These are phyloP conservation scores for Uria aalge DNA, from an alignment of 2,113 vertebrate species.

Conservation along the genomic window DNA sequence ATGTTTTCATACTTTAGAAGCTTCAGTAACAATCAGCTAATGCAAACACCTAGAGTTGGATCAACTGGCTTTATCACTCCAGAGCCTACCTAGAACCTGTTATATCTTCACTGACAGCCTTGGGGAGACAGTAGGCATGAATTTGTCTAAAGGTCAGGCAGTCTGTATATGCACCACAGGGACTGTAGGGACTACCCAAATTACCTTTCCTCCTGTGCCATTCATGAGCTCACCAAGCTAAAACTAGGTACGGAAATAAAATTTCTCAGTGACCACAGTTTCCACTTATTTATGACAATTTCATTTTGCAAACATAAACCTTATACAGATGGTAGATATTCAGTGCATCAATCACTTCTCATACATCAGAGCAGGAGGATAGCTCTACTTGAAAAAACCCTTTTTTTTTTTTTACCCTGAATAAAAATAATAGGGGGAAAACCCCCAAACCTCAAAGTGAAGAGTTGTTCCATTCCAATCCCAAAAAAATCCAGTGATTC, in stretches of 20 bases:
- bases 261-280: background rate
- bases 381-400: background rate
- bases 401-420: background rate
- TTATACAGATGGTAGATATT: background rate
- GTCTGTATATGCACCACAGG: rapidly evolving
- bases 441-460: background rate
- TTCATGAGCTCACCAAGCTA: background rate
- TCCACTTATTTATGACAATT: background rate
- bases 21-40: background rate
- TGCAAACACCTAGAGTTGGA: background rate
- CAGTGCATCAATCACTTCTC: background rate
- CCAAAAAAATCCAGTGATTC: background rate
- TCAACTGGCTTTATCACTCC: background rate
- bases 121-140: background rate
- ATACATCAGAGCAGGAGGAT: background rate
- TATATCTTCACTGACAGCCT: background rate
- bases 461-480: background rate
- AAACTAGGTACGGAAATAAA: background rate
- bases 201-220: background rate
- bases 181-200: background rate
- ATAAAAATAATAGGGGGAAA: background rate
- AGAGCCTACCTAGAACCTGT: background rate
- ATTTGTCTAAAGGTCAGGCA: background rate
- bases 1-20: background rate
- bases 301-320: background rate